A percentile compares a stretch with the other conserved stretches of the same genome.
These are phyloP conservation scores for Chromoteleia sp. DNA, from an alignment of 2,888 invertebrate species.

Conservation along the genomic window DNA sequence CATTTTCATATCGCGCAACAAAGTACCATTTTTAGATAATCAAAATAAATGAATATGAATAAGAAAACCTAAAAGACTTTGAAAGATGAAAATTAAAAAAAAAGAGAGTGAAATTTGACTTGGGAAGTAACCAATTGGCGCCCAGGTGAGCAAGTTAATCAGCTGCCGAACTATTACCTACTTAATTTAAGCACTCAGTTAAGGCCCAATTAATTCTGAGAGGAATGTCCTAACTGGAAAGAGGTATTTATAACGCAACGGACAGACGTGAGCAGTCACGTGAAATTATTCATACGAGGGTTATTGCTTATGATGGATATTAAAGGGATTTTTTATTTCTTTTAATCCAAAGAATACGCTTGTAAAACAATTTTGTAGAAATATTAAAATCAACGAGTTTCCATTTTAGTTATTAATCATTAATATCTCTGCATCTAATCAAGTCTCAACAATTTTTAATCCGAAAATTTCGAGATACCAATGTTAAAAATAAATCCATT, in stretches of 20 bases:
- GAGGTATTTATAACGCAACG: constrained; percentile 38
- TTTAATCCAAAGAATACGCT: constrained; percentile 11
- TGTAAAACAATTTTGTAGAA: neutral
- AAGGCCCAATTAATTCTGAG: constrained; percentile 55
- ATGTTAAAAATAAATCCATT: no score
- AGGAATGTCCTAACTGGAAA: constrained; percentile 32
- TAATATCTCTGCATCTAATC: no score
- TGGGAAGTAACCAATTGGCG: constrained; percentile 61
- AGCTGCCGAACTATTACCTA: constrained; percentile 52
- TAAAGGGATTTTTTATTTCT: neutral
- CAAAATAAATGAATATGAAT: constrained; percentile 28
- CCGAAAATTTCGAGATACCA: no score
- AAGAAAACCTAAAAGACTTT: constrained; percentile 25
- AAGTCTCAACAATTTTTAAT: neutral
- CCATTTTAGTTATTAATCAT: no score
- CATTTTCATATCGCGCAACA: constrained; percentile 11
- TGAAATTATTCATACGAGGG: constrained; percentile 26
- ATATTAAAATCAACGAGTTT: neutral
- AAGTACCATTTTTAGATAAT: constrained; percentile 22
- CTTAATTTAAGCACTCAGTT: constrained; percentile 45
- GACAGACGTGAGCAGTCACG: constrained; percentile 15
- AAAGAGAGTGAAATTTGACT: constrained; percentile 26
- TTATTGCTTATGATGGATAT: constrained; percentile 35
- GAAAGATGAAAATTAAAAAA: no score
- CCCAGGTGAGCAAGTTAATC: constrained; percentile 62